These are phyloP conservation scores for Leistus spinibarbis DNA, from an alignment of 2,888 invertebrate genomes.

Conservation along the genomic window DNA sequence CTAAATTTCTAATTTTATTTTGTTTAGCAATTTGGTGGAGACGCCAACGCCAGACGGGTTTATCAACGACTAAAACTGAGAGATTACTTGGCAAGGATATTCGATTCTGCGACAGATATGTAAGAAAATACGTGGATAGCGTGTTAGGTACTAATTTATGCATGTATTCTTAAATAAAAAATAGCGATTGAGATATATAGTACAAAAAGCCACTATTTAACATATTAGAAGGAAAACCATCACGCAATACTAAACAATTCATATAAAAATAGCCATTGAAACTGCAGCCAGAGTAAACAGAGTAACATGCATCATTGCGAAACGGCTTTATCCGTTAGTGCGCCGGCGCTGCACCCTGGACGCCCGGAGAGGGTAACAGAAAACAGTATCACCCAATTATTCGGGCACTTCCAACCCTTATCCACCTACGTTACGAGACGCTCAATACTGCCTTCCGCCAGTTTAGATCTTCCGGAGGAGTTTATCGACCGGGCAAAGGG, in stretches of 20 bases:
- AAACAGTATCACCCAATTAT: slow-evolving; percentile 43
- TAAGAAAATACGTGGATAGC: too few species aligned
- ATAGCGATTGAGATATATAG: background rate
- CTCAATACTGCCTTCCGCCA: slow-evolving; percentile 46
- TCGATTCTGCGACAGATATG: too few species aligned
- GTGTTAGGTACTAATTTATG: too few species aligned
- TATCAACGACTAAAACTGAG: too few species aligned
- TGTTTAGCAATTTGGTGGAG: too few species aligned
- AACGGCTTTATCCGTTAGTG: slow-evolving; percentile 5
- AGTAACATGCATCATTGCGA: slow-evolving; percentile 8
- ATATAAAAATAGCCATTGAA: background rate
- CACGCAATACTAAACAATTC: background rate
- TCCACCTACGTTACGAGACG: background rate
- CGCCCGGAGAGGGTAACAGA: slow-evolving; percentile 44
- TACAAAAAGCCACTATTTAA: too few species aligned
- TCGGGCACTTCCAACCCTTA: slow-evolving; percentile 32
- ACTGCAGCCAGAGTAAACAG: slow-evolving; percentile 32
- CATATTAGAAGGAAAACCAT: background rate
- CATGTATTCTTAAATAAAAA: background rate
- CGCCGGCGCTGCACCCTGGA: slow-evolving; percentile 46
- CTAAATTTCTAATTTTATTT: too few species aligned
- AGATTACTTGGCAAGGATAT: too few species aligned
- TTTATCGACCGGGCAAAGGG: slow-evolving; percentile 51
- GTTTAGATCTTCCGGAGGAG: slow-evolving; percentile 48
- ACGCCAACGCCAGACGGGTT: too few species aligned